Evolutionary conservation across 1,140 invertebrate genomes (phyloP).

Genomic region (Apis dorsata): DNA sequence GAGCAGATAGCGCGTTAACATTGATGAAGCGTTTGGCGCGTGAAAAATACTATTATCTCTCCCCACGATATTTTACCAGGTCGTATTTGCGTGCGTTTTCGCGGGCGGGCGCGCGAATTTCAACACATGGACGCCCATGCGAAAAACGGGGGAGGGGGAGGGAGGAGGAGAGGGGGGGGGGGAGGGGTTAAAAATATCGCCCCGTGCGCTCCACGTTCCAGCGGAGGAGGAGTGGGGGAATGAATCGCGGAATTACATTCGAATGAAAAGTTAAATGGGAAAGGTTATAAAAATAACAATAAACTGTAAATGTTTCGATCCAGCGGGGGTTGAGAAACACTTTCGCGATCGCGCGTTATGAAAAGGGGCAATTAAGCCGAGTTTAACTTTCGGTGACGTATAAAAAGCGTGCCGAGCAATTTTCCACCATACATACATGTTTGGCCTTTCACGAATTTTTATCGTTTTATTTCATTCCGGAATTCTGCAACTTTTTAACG

Average conservation of each 20-base stretch:
- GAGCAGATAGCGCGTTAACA: background rate
- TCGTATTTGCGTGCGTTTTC: background rate
- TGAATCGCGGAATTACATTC: background rate
- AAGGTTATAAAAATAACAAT: conserved; percentile 34
- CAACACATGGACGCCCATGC: background rate
- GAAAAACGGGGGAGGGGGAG: background rate
- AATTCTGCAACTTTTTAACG: background rate
- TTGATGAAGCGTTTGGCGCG: background rate
- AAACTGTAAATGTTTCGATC: conserved; percentile 26
- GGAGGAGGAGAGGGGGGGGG: too few relatives aligned
- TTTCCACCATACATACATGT: conserved; percentile 1
- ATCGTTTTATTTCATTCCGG: background rate
- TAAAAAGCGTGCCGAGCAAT: conserved; percentile 11
- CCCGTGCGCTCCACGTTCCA: background rate
- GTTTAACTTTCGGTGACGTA: conserved; percentile 16
- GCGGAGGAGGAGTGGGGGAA: background rate
- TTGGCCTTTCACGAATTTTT: conserved; percentile 1
- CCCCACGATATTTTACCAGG: conserved; percentile 7
- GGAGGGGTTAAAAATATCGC: background rate
- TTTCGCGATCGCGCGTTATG: conserved; percentile 23
- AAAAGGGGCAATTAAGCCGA: conserved; percentile 31
- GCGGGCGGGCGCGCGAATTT: background rate
- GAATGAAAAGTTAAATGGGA: conserved; percentile 37
- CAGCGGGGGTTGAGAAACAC: conserved; percentile 3
- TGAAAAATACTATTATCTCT: conserved; percentile 22